Base-by-base conservation (phyloP, 2,888 invertebrate species). In the Tinea pellionella region DNA sequence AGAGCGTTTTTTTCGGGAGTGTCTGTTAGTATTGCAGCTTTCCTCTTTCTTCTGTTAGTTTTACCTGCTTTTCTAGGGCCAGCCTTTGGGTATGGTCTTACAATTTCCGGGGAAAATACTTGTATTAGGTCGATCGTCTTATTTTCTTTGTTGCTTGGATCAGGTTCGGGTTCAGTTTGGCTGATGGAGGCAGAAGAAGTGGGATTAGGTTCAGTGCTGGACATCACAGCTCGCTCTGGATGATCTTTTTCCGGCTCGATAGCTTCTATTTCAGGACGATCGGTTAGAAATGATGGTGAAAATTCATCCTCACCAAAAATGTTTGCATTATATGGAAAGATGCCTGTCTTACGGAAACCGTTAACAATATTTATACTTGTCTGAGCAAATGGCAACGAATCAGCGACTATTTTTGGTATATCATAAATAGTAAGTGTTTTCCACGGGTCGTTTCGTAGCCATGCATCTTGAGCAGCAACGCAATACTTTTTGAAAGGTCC, bases 361-460 rank as follows among this genome's bases (percentile, higher is more conserved):
- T 60, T 51, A 29, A 29, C 51, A 59, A 63, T 61, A 63, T 66
- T 64, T 13, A n/a, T n/a, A 63, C 62, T 6, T 24, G 24, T 24
- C 56, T 61, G 64, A 58, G 62, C 63, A 59, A 66, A 63, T 60
- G 64, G 63, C 60, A 59, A 29, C 43, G 64, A 51, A 63, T 63
- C 60, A 63, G 61, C 62, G 51, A 63, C 61, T 42, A 58, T 63
- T 63, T 63, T 60, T 64, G 61, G 60, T 63, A 63, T 61, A 65
- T 65, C 24, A 24, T 24, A 24, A 24, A 24, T 2, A 29, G 63
- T 65, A 59, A 64, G 62, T 43, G 63, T 65, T 65, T 65, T 64
- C 60, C 64, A 64, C 41, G 65, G 65, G 61, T 65, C 61, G 24
- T 63, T 60, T 32, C 62, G 60, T 62, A 65, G 60, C 63, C 64